Conservation (phyloP, 2,888 invertebrate genomes). For the Stenichneumon culpator region DNA sequence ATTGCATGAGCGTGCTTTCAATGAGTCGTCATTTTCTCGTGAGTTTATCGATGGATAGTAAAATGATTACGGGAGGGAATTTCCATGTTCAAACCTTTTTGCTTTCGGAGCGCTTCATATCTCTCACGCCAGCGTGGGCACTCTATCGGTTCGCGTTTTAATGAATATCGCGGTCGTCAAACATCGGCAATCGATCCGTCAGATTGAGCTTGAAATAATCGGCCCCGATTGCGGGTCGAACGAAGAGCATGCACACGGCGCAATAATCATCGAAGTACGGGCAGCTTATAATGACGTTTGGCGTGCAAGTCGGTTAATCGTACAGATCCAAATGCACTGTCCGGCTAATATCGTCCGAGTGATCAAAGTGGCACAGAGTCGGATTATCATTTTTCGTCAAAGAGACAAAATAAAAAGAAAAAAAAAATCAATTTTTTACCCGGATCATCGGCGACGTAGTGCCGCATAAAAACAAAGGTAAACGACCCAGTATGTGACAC, state of each 20-base stretch:
- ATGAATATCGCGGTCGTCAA: constrained; percentile 15
- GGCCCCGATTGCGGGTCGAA: constrained; percentile 1
- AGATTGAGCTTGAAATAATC: constrained; percentile 13
- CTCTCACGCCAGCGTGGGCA: background rate
- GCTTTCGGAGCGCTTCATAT: background rate
- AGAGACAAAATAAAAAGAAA: background rate
- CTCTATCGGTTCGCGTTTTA: background rate
- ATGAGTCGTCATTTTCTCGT: background rate
- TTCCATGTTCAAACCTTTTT: background rate
- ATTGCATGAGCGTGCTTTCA: background rate
- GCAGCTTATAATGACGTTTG: background rate
- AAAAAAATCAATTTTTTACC: background rate
- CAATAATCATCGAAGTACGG: background rate
- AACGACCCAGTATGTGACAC: too few species aligned
- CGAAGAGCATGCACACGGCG: background rate
- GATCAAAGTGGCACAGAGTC: background rate
- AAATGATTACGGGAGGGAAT: background rate
- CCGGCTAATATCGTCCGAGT: background rate
- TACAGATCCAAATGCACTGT: background rate
- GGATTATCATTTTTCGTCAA: background rate
- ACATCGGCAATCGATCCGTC: too few species aligned
- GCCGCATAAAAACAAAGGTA: too few species aligned
- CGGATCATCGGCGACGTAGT: too few species aligned
- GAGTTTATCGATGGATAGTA: background rate
- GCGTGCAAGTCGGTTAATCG: background rate